Percentiles rank a stretch among this genome's conserved stretches.
Conservation (phyloP, 1,140 invertebrate genomes). For the Drosophila teissieri region DNA sequence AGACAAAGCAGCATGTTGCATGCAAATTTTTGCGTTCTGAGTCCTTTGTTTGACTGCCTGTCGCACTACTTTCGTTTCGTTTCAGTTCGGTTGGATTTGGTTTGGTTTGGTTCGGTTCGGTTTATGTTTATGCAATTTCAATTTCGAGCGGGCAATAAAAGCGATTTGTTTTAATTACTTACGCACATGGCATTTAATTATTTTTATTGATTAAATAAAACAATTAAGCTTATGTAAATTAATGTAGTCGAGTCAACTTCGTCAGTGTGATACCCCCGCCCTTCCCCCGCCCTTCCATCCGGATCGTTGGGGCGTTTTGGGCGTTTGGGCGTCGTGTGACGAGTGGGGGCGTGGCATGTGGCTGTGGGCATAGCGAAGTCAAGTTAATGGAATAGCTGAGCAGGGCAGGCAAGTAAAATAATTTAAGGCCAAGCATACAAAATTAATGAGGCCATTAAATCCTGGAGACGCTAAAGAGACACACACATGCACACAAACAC, state of each 20-base stretch:
- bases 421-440: slow-evolving; percentile 83
- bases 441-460: slow-evolving; percentile 84
- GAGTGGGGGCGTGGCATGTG: slow-evolving; percentile 25
- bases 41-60: slow-evolving; percentile 28
- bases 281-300: background rate
- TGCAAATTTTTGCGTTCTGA: slow-evolving; percentile 49
- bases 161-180: slow-evolving; percentile 82
- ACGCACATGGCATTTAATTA: slow-evolving; percentile 83
- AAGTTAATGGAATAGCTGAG: slow-evolving; percentile 81
- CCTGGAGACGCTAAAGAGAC: slow-evolving; percentile 78
- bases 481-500: slow-evolving; percentile 15
- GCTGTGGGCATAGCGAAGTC: slow-evolving; percentile 39
- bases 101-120: background rate
- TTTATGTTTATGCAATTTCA: slow-evolving; percentile 80
- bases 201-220: slow-evolving; percentile 84
- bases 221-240: slow-evolving; percentile 83
- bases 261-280: slow-evolving; percentile 24
- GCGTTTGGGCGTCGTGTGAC: slow-evolving; percentile 15
- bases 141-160: slow-evolving; percentile 73
- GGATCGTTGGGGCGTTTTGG: slow-evolving; percentile 17
- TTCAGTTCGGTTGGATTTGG: too few species aligned
- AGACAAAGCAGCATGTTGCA: slow-evolving; percentile 59
- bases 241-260: slow-evolving; percentile 55
- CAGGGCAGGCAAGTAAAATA: slow-evolving; percentile 67
- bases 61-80: background rate